phyloP scores from a whole-genome alignment of 2,113 vertebrate species.

The Ramphastos sulfuratus region DNA sequence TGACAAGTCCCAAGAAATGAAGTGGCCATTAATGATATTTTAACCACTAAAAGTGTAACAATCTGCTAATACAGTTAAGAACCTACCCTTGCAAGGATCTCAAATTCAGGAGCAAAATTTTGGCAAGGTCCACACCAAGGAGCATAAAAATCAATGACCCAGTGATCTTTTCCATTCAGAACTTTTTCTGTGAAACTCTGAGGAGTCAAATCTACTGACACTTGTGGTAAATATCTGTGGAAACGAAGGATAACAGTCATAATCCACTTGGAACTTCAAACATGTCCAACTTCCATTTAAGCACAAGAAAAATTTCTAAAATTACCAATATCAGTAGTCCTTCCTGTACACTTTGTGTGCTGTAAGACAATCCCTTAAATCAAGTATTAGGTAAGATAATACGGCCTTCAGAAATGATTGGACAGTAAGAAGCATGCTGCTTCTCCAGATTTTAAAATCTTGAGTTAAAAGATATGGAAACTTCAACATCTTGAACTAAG shows the following conservation, averaged over 20 bases:
- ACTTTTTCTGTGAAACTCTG: conserved; percentile 87
- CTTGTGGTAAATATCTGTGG: conserved; percentile 85
- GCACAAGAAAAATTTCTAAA: not conserved
- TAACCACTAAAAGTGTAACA: not conserved
- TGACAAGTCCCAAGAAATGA: not conserved
- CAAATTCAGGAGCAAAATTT: conserved; percentile 96
- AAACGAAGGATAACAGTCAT: conserved; percentile 3
- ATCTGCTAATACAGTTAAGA: not conserved
- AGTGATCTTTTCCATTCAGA: conserved; percentile 86
- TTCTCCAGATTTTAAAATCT: not conserved
- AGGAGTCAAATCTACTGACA: conserved; percentile 86
- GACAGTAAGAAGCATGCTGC: not conserved
- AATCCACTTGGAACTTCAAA: not conserved
- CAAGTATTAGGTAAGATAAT: not conserved
- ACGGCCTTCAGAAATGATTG: not conserved
- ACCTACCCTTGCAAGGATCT: conserved; percentile 89
- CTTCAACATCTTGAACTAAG: too few species aligned
- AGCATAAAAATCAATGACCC: conserved; percentile 96
- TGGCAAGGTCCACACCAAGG: conserved; percentile 98
- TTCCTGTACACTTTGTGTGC: not conserved
- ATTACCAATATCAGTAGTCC: not conserved
- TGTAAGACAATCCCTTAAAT: not conserved
- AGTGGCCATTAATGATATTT: not conserved
- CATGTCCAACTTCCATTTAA: not conserved
- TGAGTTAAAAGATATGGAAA: too few species aligned